Evolutionary conservation across 2,797 vertebrate species (phyloP).

Genomic region (Antennarius maculatus): DNA sequence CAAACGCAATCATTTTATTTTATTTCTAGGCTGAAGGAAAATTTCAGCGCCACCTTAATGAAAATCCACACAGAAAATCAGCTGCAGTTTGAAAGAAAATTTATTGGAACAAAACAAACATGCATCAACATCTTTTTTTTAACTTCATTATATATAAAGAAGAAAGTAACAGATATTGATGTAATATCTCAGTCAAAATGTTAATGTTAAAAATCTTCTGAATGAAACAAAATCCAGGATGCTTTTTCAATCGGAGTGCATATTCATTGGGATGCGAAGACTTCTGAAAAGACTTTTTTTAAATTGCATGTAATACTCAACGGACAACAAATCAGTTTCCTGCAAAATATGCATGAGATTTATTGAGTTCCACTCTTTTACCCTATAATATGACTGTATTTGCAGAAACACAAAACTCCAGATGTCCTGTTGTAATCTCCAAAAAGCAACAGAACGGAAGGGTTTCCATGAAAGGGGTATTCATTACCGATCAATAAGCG

Average conservation of each 20-base stretch:
- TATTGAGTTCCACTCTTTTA: slow-evolving; percentile 29
- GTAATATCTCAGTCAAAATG: slow-evolving; percentile 11
- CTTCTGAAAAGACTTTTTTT: slow-evolving; percentile 41
- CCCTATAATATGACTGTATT: slow-evolving; percentile 33
- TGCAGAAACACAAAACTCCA: slow-evolving; percentile 37
- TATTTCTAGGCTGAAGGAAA: neutral
- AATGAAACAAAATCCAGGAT: slow-evolving; percentile 32
- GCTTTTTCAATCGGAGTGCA: slow-evolving; percentile 42
- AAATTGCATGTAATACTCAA: slow-evolving; percentile 54
- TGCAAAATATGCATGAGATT: slow-evolving; percentile 37
- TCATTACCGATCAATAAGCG: slow-evolving; percentile 50
- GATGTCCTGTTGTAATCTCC: slow-evolving; percentile 16
- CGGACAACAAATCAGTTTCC: slow-evolving; percentile 23
- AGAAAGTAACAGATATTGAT: slow-evolving; percentile 1
- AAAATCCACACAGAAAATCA: slow-evolving; percentile 22
- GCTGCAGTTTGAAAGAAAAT: slow-evolving; percentile 16
- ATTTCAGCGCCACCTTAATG: neutral
- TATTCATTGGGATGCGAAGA: slow-evolving; percentile 43
- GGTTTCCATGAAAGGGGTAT: slow-evolving; percentile 38
- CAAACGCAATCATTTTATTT: slow-evolving; percentile 29
- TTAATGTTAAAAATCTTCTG: slow-evolving; percentile 23
- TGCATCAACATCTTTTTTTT: neutral
- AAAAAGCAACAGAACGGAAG: slow-evolving; percentile 40
- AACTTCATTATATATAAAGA: slow-evolving; percentile 9
- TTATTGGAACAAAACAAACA: slow-evolving; percentile 24